Evolutionary conservation across 2,888 invertebrate species (phyloP), one percentile per base, ranked within the genome.

Genomic region (Sylvicola cinctus): DNA sequence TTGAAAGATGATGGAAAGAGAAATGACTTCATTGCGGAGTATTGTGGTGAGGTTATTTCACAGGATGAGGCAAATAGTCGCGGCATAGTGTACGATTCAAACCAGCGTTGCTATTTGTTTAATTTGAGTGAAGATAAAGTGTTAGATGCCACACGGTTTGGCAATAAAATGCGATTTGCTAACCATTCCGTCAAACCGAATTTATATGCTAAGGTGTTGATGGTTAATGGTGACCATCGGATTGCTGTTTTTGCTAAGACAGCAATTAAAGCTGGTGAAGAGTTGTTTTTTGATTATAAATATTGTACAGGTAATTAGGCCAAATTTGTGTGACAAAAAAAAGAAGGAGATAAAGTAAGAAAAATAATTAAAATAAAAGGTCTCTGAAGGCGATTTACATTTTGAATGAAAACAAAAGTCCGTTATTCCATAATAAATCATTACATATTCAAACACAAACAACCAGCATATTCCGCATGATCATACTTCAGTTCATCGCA

Each of bases 261-360:
- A 8, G n/a, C 5, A 4, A 34, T 34, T n/a, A 3, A 34, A 29
- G 8, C 29, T 11, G 34, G 34, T 13, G 34, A 33, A 3, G 33
- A 33, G 16, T 16, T 33, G 4, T 33, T 33, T 16, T 6, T 33
- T 4, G 7, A 23, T n/a, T n/a, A n/a, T n/a, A n/a, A n/a, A n/a
- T 96, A 96, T 60, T 95, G 95, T 13, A 95, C 95, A 8, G 93
- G 91, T 3, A 95, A 98, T 50, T 95, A 95, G 54, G 65, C 96
- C 40, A 91, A 90, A 58, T 98, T 96, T 62, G 95, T 98, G 8
- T 93, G 95, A n/a, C n/a, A n/a, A n/a, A 34, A 95, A 96, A 42
- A 96, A 98, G 59, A 66, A 95, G 44, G 93, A 95, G 65, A 85
- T 87, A 81, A 88, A 90, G 11, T 25, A 25, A 7, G 11, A 11